phyloP scores from a whole-genome alignment of 2,888 invertebrate genomes.

The Volucella inanis region DNA sequence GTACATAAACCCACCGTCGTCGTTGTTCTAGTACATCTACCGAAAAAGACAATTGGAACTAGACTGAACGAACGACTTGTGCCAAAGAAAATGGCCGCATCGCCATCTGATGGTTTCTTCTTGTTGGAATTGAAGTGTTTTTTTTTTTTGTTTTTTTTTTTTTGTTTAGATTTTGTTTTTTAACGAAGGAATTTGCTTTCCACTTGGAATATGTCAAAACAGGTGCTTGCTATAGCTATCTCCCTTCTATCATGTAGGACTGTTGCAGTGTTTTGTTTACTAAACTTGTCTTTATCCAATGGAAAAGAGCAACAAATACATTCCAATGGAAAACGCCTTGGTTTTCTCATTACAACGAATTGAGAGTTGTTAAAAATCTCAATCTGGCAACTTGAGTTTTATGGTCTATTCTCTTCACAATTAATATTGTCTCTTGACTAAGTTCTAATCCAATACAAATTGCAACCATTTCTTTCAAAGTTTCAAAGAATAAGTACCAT shows the following conservation, averaged over 20 bases:
- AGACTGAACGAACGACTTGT: constrained; percentile 25
- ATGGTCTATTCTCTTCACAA: too few species aligned
- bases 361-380: not conserved
- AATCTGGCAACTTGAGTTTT: not conserved
- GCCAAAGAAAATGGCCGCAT: constrained; percentile 69
- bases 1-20: constrained; percentile 19
- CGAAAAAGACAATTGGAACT: constrained; percentile 60
- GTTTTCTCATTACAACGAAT: constrained; percentile 18
- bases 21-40: constrained; percentile 33
- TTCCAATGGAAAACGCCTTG: constrained; percentile 24
- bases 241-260: not conserved
- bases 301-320: constrained; percentile 12
- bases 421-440: too few species aligned
- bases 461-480: too few species aligned
- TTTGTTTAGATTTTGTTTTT: constrained; percentile 24
- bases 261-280: constrained; percentile 35
- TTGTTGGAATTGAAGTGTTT: not conserved
- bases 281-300: constrained; percentile 33
- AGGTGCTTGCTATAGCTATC: constrained; percentile 17
- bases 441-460: too few species aligned
- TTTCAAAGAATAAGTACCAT: too few species aligned
- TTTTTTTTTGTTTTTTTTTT: constrained; percentile 1
- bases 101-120: too few species aligned
- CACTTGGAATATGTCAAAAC: constrained; percentile 42
- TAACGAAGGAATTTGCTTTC: constrained; percentile 29